Conservation (phyloP, 2,113 vertebrate genomes). For the Zootoca vivipara region DNA sequence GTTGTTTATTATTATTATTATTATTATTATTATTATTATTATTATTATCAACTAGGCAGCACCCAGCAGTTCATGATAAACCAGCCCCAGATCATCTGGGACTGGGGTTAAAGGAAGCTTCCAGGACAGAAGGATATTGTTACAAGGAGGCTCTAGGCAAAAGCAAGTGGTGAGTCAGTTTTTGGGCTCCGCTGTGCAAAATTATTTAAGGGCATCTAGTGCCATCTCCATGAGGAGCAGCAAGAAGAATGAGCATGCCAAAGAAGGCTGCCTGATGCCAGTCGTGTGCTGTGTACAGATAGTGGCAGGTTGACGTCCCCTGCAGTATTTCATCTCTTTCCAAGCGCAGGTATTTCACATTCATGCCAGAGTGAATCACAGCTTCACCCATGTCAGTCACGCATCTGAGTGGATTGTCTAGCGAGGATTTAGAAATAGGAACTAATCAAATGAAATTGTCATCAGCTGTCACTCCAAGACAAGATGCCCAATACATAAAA, state of each 20-base stretch:
- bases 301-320: slow-evolving; percentile 44
- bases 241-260: neutral
- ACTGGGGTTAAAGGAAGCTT: neutral
- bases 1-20: too few relatives aligned
- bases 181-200: neutral
- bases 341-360: slow-evolving; percentile 30
- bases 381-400: slow-evolving; percentile 35
- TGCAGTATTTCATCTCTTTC: neutral
- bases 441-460: slow-evolving; percentile 39
- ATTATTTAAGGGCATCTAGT: neutral
- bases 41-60: too few relatives aligned
- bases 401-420: slow-evolving; percentile 48
- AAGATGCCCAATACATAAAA: slow-evolving; percentile 26
- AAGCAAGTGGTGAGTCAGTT: neutral
- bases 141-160: neutral
- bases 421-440: slow-evolving; percentile 41
- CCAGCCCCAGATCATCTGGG: neutral
- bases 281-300: slow-evolving; percentile 34
- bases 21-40: too few relatives aligned
- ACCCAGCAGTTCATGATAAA: neutral
- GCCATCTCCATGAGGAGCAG: neutral
- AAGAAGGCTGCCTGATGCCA: slow-evolving; percentile 10
- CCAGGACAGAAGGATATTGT: neutral
- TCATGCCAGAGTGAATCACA: slow-evolving; percentile 43
- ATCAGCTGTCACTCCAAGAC: slow-evolving; percentile 45